Evolutionary conservation across 2,888 invertebrate genomes (phyloP), one percentile per base, ranked within the genome.

Genomic region (Abrostola tripartita): DNA sequence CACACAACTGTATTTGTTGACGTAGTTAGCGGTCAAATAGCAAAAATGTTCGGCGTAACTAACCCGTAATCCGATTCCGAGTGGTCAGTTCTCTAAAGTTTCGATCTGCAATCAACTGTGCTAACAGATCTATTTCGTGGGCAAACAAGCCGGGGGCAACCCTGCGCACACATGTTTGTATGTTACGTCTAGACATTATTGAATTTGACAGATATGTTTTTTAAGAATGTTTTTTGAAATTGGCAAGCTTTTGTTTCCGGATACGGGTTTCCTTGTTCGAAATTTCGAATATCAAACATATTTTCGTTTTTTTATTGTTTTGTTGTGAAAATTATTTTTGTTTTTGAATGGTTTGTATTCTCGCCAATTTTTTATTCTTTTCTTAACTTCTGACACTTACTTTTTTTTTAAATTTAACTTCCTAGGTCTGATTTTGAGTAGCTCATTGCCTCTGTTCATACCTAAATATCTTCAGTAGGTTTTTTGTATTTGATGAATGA

Each of bases 31-130:
- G 90, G 89, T 89, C 88, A 90, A 91, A 90, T 86, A 91, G 85
- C 87, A 90, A 91, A 91, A 91, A 91, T 89, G 83, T 84, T 74
- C 83, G 81, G 77, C 81, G 88, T 91, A 91, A 91, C 92, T 90
- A 91, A 91, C 86, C 84, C 36, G 90, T 91, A 91, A 92, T 91
- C 90, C 88, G 90, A 92, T 91, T 90, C 88, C 85, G 85, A 88
- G 87, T 85, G 91, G 92, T 91, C 92, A 92, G 91, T 90, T 88
- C 82, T 88, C 82, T 86, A 88, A 91, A 91, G 89, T 91, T 91
- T 86, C 90, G 88, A 92, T 92, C 87, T 81, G 85, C 92, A 92
- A 92, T 92, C 92, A 91, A 90, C 89, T 90, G 86, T 75, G 85
- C 87, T 80, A 91, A 92, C 90, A 91, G 88, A 90, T 91, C 88